Evolutionary conservation across 2,113 vertebrate species (phyloP).

Genomic region (Myocastor coypus): DNA sequence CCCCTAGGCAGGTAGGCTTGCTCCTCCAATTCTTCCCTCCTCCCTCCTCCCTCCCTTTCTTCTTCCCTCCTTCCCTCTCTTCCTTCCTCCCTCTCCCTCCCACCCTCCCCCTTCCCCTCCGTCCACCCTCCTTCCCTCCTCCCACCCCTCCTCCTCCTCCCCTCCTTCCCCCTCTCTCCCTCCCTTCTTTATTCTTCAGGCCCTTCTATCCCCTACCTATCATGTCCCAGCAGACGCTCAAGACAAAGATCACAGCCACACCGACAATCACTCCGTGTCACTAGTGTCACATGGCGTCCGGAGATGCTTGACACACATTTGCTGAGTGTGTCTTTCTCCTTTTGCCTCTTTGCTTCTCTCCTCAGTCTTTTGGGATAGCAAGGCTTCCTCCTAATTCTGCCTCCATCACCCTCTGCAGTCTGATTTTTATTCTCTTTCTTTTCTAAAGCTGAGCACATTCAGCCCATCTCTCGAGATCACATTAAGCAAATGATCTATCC

Average conservation of each 20-base stretch:
- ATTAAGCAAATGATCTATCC: constrained; percentile 23
- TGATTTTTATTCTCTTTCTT: too few species aligned
- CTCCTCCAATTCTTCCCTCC: neutral
- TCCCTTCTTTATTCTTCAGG: neutral
- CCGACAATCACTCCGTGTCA: neutral
- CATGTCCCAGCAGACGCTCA: neutral
- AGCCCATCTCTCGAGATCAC: neutral
- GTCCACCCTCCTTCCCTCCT: fast-evolving
- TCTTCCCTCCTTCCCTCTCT: fast-evolving
- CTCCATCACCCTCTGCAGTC: neutral
- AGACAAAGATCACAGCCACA: neutral
- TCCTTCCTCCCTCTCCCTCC: neutral
- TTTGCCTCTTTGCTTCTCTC: neutral
- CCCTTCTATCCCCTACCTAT: neutral
- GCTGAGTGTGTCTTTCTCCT: neutral
- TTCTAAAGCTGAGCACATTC: constrained; percentile 31
- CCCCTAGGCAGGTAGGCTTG: neutral
- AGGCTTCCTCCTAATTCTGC: neutral
- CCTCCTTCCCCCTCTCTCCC: neutral
- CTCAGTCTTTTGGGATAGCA: neutral
- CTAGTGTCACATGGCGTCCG: neutral
- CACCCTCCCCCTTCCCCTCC: too few species aligned
- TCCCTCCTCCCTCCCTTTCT: too few species aligned
- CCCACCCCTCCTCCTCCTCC: neutral
- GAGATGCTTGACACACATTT: neutral